Base-by-base conservation (phyloP, 2,888 invertebrate species). In the Serrognathus titanus region DNA sequence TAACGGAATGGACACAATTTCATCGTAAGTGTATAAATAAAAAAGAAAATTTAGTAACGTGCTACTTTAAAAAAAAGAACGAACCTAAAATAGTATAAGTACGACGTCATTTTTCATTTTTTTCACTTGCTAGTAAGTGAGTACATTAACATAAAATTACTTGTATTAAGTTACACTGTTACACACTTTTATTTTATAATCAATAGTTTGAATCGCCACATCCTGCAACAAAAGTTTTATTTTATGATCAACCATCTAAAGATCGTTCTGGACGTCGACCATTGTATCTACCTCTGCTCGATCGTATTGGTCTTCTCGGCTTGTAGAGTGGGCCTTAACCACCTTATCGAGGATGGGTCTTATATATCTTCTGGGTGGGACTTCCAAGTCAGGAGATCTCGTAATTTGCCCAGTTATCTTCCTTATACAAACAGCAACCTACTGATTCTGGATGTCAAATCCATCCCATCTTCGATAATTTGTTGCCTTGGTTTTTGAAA, bases 381-480 rank as follows among this genome's bases (percentile, higher is more conserved):
- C 54, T 10, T 57, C 52, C 45, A 51, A 45, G 8, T 58, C 58
- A 16, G 38, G 20, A 36, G 50, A 46, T 8, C 8, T 51, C 5
- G 36, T 9, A n/a, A 52, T 20, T 16, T 20, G 12, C 12, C 31
- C 39, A 24, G 48, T 38, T 16, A 57, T 38, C 48, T 46, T 53
- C 35, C 58, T 45, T 47, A 81, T 72, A 69, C 90, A 91, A 3
- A 91, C 90, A 48, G 85, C 78, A 74, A 92, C 51, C 97, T 86
- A 80, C 96, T 94, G 57, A 98, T 86, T 74, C 91, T 87, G 43
- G 90, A 88, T 8, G 90, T 90, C 65, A 92, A 86, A 68, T 93
- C 92, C 63, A 65, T 75, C 12, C 77, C 77, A 1, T 88, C 87
- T 79, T 98, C 98, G 8, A 97, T 80, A 0, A 97, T 98, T 75